Evolutionary conservation across 1,140 invertebrate genomes (phyloP).

Genomic region (Rhyacophila brunnea): DNA sequence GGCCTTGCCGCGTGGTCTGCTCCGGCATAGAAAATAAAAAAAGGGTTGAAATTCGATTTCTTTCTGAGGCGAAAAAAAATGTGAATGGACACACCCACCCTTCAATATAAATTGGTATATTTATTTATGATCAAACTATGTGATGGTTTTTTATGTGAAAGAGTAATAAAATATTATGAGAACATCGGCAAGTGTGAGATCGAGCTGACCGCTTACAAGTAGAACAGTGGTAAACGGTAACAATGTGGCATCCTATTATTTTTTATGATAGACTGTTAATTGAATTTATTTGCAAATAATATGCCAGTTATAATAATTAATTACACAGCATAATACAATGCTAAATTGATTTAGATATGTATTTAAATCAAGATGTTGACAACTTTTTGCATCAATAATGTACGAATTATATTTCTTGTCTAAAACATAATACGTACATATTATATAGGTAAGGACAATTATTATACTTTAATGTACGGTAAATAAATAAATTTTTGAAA

Average conservation of each 20-base stretch:
- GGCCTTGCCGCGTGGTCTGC: neutral
- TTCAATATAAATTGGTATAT: constrained; percentile 37
- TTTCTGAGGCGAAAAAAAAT: constrained; percentile 29
- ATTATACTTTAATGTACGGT: no score
- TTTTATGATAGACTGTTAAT: neutral
- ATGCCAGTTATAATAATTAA: no score
- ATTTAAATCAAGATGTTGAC: no score
- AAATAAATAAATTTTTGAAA: no score
- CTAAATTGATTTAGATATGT: no score
- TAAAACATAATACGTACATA: no score
- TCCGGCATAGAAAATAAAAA: constrained; percentile 20
- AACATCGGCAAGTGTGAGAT: constrained; percentile 4
- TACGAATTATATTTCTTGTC: no score
- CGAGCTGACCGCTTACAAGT: neutral
- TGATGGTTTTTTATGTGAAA: constrained; percentile 5
- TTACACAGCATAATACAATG: no score
- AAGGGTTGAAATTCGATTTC: constrained; percentile 36
- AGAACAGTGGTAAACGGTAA: neutral
- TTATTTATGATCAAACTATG: constrained; percentile 34
- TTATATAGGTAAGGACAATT: no score
- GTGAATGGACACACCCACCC: constrained; percentile 30
- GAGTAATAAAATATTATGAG: constrained; percentile 13
- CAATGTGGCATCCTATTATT: neutral
- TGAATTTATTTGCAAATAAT: neutral
- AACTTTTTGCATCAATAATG: no score